Evolutionary conservation across 2,113 vertebrate species (phyloP).

Genomic region (Promerops cafer): DNA sequence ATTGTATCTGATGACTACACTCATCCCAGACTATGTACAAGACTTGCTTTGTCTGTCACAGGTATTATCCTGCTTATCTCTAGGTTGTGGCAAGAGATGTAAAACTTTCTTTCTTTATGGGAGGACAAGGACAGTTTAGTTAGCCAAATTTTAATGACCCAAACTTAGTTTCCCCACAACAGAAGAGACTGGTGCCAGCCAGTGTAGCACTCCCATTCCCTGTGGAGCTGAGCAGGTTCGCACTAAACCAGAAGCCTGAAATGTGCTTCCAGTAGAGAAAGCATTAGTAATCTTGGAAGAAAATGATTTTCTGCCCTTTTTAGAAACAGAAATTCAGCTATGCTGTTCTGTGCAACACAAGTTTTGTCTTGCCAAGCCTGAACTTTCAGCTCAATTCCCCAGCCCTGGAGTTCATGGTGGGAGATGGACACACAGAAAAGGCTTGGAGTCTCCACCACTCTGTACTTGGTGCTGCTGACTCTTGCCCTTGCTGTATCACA

Average conservation of each 20-base stretch:
- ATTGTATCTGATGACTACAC: not conserved
- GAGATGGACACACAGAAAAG: not conserved
- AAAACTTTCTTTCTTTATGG: not conserved
- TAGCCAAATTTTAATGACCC: not conserved
- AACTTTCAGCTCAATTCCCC: not conserved
- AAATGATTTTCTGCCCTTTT: not conserved
- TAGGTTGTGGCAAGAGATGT: not conserved
- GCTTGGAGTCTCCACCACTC: not conserved
- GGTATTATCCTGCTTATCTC: not conserved
- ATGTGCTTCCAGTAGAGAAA: not conserved
- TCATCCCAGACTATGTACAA: not conserved
- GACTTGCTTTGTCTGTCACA: not conserved
- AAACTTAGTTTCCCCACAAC: not conserved
- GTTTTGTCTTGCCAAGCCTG: not conserved
- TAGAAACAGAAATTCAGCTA: not conserved
- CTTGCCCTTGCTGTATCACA: not conserved
- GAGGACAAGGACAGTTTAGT: not conserved
- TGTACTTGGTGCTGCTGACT: not conserved
- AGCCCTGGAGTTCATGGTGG: not conserved
- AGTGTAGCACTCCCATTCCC: rapidly evolving
- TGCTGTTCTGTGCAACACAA: not conserved
- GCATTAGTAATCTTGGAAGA: not conserved
- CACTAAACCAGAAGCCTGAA: not conserved
- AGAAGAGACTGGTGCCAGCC: not conserved
- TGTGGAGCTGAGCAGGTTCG: not conserved